Conservation (phyloP, 2,797 vertebrate species). For the Furcifer pardalis region DNA sequence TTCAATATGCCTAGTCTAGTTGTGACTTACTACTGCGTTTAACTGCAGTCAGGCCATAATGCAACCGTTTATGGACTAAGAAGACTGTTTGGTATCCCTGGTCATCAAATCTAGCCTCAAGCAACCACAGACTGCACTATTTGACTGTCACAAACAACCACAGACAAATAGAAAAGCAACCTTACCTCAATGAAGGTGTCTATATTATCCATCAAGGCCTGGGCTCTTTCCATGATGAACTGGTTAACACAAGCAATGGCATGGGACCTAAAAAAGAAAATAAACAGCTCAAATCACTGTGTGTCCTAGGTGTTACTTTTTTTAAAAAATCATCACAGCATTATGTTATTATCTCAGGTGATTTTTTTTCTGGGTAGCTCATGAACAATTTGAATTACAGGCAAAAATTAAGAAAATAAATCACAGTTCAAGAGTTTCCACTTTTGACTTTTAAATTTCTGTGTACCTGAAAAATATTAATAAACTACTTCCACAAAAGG, state of each 20-base stretch:
- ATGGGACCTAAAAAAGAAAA: slow-evolving; percentile 82
- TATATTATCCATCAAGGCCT: slow-evolving; percentile 95
- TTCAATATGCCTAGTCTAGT: no score
- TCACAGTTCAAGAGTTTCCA: background rate
- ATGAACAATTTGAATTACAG: background rate
- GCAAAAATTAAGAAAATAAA: background rate
- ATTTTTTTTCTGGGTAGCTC: background rate
- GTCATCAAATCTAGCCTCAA: background rate
- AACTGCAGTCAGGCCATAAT: no score
- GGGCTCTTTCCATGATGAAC: slow-evolving; percentile 94
- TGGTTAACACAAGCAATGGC: slow-evolving; percentile 96
- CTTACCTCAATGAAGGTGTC: slow-evolving; percentile 95
- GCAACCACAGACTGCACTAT: background rate
- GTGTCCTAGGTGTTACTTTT: background rate
- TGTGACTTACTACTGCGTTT: no score
- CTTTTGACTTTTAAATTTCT: background rate
- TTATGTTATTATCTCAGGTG: background rate
- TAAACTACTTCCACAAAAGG: background rate
- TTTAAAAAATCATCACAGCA: background rate
- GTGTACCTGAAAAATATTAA: background rate
- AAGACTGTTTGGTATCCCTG: no score
- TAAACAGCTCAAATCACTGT: background rate
- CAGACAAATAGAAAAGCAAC: background rate
- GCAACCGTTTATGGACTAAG: no score
- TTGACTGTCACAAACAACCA: background rate